A percentile compares a stretch with the other conserved stretches of the same genome.
Conservation (phyloP, 2,113 vertebrate species). For the Pedetes capensis region DNA sequence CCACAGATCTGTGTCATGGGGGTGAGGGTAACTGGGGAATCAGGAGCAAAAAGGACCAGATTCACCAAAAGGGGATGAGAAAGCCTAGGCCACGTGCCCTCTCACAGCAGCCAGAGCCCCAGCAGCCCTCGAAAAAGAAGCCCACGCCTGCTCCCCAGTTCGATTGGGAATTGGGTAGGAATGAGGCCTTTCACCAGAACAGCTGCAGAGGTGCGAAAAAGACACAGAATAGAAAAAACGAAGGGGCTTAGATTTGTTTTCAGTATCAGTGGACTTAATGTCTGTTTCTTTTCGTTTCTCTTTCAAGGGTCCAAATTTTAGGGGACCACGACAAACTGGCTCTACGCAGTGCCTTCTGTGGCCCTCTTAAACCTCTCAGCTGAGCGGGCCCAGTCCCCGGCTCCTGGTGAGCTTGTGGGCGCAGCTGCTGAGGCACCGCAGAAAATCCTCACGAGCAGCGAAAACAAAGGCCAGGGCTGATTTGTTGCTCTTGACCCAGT, state of each 20-base stretch:
- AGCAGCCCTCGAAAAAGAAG: background rate
- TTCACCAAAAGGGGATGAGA: background rate
- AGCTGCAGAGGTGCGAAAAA: background rate
- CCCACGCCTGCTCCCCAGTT: accelerated
- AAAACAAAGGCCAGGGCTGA: conserved; percentile 8
- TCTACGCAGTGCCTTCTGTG: background rate
- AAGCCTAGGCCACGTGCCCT: background rate
- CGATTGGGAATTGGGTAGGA: background rate
- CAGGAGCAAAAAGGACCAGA: background rate
- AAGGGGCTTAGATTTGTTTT: background rate
- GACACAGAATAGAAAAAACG: background rate
- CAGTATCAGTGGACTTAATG: background rate
- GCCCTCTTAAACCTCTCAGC: background rate
- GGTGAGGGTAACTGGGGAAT: no score
- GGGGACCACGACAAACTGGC: background rate
- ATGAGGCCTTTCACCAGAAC: background rate
- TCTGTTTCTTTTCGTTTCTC: background rate
- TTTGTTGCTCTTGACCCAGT: background rate
- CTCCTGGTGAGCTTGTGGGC: background rate
- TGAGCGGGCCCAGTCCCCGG: background rate
- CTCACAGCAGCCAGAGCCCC: background rate
- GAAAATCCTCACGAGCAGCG: background rate
- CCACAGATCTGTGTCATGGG: background rate
- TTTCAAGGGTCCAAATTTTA: background rate
- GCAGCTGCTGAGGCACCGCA: background rate